Percentiles rank a stretch among this genome's conserved stretches.
These are phyloP conservation scores for Proteles cristata DNA, from an alignment of 2,113 vertebrate species.

Conservation along the genomic window DNA sequence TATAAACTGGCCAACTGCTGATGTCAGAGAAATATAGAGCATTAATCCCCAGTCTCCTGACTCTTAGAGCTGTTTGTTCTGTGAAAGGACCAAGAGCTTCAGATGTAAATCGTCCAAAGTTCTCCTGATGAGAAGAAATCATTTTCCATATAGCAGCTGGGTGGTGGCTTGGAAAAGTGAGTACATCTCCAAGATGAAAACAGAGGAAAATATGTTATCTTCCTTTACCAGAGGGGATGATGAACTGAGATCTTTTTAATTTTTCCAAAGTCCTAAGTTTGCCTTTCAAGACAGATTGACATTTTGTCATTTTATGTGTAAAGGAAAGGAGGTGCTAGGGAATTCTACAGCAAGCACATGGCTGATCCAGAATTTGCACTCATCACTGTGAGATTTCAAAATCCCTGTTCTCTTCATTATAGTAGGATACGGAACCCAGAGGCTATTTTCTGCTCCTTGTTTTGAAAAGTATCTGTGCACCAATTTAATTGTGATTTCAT, in stretches of 20 bases:
- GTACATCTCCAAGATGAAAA: not conserved
- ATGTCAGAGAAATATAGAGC: not conserved
- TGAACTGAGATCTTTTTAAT: conserved; percentile 28
- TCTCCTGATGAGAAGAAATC: not conserved
- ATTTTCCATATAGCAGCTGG: not conserved
- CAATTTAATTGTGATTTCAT: conserved; percentile 19
- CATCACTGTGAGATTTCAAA: not conserved
- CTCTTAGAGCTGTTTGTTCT: not conserved
- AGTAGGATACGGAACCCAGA: not conserved
- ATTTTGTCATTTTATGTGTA: not conserved
- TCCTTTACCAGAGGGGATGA: not conserved
- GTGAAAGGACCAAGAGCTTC: not conserved
- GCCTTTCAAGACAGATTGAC: not conserved
- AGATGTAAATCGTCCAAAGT: not conserved
- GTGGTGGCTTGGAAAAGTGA: not conserved
- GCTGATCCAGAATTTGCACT: not conserved
- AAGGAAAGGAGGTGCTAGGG: not conserved
- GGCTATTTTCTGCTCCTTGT: not conserved
- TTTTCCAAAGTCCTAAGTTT: not conserved
- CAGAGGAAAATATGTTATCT: not conserved
- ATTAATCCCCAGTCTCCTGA: not conserved
- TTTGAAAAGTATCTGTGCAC: not conserved
- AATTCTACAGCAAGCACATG: not conserved
- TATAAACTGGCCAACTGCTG: not conserved
- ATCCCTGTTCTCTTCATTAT: not conserved